Evolutionary conservation across 2,113 vertebrate species (phyloP).

Genomic region (Myanophis thanlyinensis): DNA sequence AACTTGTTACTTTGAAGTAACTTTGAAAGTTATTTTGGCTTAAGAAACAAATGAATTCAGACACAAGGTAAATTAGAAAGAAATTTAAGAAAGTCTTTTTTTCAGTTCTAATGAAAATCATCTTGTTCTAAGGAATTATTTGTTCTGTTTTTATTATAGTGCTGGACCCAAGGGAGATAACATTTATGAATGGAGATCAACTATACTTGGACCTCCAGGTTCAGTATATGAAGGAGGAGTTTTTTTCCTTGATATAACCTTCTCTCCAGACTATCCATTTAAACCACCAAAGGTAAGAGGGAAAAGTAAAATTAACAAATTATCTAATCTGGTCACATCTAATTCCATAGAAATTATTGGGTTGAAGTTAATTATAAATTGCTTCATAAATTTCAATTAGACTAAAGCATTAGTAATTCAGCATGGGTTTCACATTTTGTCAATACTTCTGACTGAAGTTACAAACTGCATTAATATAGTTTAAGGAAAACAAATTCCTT

Average conservation of each 20-base stretch:
- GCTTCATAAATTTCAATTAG: not conserved
- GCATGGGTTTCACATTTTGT: not conserved
- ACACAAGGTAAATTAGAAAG: slow-evolving; percentile 21
- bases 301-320: slow-evolving; percentile 5
- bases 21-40: slow-evolving; percentile 14
- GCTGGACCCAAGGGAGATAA: slow-evolving; percentile 99
- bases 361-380: not conserved
- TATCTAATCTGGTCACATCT: not conserved
- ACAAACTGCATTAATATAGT: not conserved
- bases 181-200: slow-evolving; percentile 99
- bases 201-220: slow-evolving; percentile 95
- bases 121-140: slow-evolving; percentile 38
- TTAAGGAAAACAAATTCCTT: not conserved
- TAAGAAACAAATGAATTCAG: slow-evolving; percentile 27
- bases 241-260: slow-evolving; percentile 98
- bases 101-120: slow-evolving; percentile 30
- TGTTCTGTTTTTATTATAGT: slow-evolving; percentile 75
- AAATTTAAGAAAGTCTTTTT: slow-evolving; percentile 18
- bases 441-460: not conserved
- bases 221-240: slow-evolving; percentile 99
- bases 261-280: slow-evolving; percentile 98
- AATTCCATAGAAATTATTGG: not conserved
- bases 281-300: slow-evolving; percentile 96
- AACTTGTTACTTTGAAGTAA: slow-evolving; percentile 21
- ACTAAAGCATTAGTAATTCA: not conserved